A percentile compares a stretch with the other conserved stretches of the same genome.
Evolutionary conservation across 2,113 vertebrate species (phyloP).

Genomic region (Neopipo cinnamomea): DNA sequence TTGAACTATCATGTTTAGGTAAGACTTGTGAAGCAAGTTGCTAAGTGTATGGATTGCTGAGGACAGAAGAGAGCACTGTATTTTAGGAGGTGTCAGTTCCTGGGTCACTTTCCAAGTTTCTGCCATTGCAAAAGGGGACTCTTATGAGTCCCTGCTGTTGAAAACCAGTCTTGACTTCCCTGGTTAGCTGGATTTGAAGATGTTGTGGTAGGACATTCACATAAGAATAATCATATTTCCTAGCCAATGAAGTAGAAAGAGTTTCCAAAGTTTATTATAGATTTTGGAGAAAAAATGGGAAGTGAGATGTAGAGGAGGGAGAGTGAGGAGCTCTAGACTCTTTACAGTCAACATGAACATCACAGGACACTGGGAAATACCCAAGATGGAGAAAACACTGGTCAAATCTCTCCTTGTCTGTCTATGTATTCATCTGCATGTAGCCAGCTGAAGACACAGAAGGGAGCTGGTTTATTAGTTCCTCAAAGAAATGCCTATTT

Average conservation of each 20-base stretch:
- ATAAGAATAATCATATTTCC: background rate
- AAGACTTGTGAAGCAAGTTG: background rate
- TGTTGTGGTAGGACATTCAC: background rate
- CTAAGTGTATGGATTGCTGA: background rate
- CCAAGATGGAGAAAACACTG: background rate
- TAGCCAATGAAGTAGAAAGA: background rate
- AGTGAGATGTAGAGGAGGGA: background rate
- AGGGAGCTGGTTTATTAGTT: background rate
- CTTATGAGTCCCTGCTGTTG: background rate
- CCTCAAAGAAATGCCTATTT: background rate
- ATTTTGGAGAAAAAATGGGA: background rate
- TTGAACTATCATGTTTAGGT: background rate
- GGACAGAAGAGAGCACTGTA: background rate
- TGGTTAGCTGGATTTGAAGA: background rate
- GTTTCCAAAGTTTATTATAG: background rate
- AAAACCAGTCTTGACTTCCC: background rate
- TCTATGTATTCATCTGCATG: background rate
- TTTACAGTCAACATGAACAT: background rate
- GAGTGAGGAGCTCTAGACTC: rapidly evolving
- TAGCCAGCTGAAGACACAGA: background rate
- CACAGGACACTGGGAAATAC: background rate
- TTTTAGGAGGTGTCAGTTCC: background rate
- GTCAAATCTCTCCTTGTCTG: background rate
- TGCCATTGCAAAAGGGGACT: background rate
- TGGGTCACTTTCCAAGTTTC: background rate